Base-by-base conservation (phyloP, 2,113 vertebrate species). In the Cephalopholis sonnerati region DNA sequence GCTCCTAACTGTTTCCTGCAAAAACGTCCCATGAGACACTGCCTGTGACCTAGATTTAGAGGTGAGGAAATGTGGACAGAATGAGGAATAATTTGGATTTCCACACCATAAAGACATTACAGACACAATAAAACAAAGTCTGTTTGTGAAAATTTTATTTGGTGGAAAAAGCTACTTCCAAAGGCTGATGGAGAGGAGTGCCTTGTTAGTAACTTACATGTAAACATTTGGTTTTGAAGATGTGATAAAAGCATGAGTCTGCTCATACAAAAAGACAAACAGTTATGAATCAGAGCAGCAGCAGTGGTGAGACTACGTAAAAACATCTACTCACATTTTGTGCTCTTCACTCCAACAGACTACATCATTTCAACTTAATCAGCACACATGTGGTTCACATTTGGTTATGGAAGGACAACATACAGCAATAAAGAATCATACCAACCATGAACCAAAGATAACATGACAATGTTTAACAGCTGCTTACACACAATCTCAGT, bases 181-280 rank as follows among this genome's bases (percentile, higher is more conserved):
- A 54, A 54, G 25, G 44, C 51, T 62, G 29, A 70, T 48, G 29
- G 20, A 32, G 67, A 17, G 22, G 36, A 36, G 25, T 24, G 44
- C 32, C 27, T 55, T 59, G 41, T 53, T 41, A 29, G 46, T n/a
- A 58, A 72, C 57, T 50, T 50, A 25, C 41, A 54, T 76, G 72
- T 85, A 83, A 85, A 85, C 75, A 72, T 63, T 71, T 71, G 32
- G 57, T 65, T 80, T 36, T 50, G 68, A 48, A 1, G 5, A 25
- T 25, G 57, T 29, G 54, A 73, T 59, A 73, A 73, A 44, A 69
- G 13, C 64, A 66, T 18, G 1, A 36, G 66, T 50, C 27, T 36
- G 20, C 53, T 63, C 29, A 53, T 25, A 8, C 22, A 24, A 62
- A 64, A 41, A 63, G 62, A 65, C 50, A 74, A 54, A 64, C 6